phyloP scores from a whole-genome alignment of 2,888 invertebrate genomes.

The Minunthozetes semirufus region DNA sequence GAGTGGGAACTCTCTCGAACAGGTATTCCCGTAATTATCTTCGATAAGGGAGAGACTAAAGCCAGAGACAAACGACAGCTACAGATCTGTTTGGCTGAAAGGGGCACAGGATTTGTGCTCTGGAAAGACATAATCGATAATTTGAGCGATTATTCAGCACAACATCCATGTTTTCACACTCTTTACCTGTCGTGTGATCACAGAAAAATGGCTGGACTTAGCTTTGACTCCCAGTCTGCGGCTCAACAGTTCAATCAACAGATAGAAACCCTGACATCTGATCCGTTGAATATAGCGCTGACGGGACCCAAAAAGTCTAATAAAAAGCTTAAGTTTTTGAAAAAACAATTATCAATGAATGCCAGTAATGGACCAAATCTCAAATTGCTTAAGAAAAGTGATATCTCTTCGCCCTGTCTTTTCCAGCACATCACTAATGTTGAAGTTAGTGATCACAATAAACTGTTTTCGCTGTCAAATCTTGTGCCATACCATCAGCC shows the following conservation, averaged over 20 bases:
- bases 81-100: conserved; percentile 65
- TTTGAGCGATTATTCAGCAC: conserved; percentile 63
- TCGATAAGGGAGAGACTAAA: conserved; percentile 68
- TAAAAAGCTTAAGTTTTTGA: conserved; percentile 41
- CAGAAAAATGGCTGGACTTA: conserved; percentile 66
- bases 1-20: conserved; percentile 66
- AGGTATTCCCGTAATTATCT: conserved; percentile 68
- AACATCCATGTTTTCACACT: conserved; percentile 64
- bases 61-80: conserved; percentile 62
- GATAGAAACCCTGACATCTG: conserved; percentile 63
- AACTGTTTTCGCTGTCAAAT: conserved; percentile 58
- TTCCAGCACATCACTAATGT: conserved; percentile 75
- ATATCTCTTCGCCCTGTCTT: conserved; percentile 75
- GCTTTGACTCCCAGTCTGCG: conserved; percentile 66
- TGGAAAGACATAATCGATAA: conserved; percentile 76
- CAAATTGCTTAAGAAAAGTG: conserved; percentile 63
- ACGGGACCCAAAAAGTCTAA: conserved; percentile 57
- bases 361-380: conserved; percentile 43
- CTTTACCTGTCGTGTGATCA: conserved; percentile 71
- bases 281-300: conserved; percentile 69
- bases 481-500: conserved; percentile 20
- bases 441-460: conserved; percentile 59
- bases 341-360: conserved; percentile 17
- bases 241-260: conserved; percentile 64
- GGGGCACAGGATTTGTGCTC: conserved; percentile 70